Percentiles rank a stretch among this genome's conserved stretches.
These are phyloP conservation scores for Pogonophryne albipinna DNA, from an alignment of 2,797 vertebrate species.

Conservation along the genomic window DNA sequence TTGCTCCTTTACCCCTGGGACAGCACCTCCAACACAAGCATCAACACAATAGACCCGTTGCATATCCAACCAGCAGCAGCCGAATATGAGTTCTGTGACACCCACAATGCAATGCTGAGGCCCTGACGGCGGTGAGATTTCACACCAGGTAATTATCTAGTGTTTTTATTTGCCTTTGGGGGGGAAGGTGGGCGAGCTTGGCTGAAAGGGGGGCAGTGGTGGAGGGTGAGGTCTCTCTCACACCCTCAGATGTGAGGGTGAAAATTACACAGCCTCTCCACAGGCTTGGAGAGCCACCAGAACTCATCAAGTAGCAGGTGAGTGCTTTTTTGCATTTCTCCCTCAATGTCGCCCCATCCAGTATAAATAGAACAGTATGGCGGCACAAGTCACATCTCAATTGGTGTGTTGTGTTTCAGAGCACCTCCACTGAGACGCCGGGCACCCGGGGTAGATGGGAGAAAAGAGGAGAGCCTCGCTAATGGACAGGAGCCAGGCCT, in stretches of 20 bases:
- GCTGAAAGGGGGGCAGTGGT: conserved; percentile 11
- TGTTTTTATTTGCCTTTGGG: conserved; percentile 71
- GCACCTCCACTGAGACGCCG: conserved; percentile 67
- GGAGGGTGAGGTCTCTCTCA: conserved; percentile 47
- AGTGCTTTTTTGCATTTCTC: conserved; percentile 67
- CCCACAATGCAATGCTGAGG: conserved; percentile 46
- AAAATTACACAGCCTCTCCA: conserved; percentile 78
- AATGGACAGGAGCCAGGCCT: conserved; percentile 64
- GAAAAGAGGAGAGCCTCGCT: conserved; percentile 46
- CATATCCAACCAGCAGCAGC: conserved; percentile 60
- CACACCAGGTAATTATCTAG: conserved; percentile 81
- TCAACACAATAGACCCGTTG: conserved; percentile 48
- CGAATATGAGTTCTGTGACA: conserved; percentile 67
- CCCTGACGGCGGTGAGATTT: conserved; percentile 67
- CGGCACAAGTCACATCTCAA: conserved; percentile 79
- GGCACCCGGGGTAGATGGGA: conserved; percentile 50
- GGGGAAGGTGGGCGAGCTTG: conserved; percentile 47
- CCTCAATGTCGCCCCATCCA: conserved; percentile 65
- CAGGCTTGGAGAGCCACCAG: conserved; percentile 72
- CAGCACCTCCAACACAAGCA: conserved; percentile 51
- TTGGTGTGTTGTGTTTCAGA: conserved; percentile 77
- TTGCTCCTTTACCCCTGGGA: conserved; percentile 49
- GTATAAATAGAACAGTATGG: conserved; percentile 81
- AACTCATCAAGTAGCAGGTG: conserved; percentile 82
- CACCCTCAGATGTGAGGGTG: conserved; percentile 74